These are phyloP conservation scores for Halocynthia roretzi DNA, from an alignment of 23 tunicate genomes.

Conservation along the genomic window DNA sequence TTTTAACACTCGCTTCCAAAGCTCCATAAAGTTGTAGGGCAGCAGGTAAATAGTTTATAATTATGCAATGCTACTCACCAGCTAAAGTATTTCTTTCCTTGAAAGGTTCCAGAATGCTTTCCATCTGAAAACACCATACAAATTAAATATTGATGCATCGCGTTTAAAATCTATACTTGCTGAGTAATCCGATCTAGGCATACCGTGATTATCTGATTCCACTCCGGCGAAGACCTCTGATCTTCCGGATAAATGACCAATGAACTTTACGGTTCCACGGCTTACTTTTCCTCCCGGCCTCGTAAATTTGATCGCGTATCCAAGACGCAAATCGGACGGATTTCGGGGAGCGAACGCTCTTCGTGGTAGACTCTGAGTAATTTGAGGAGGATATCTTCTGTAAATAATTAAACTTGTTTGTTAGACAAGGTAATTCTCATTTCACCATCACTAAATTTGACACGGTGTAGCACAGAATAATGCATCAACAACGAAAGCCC, in stretches of 20 bases:
- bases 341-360: conserved; percentile 93
- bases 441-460: too few relatives aligned
- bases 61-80: conserved; percentile 47
- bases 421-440: neutral
- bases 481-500: too few relatives aligned
- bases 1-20: neutral
- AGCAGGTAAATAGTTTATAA: too few relatives aligned
- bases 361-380: conserved; percentile 66
- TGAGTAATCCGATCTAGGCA: neutral
- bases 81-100: conserved; percentile 86
- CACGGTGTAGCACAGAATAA: too few relatives aligned
- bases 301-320: conserved; percentile 90
- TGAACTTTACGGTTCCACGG: conserved; percentile 80
- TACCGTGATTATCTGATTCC: conserved; percentile 76
- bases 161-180: too few relatives aligned
- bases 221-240: conserved; percentile 84
- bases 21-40: neutral
- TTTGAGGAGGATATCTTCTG: conserved; percentile 75
- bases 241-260: conserved; percentile 90
- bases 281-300: conserved; percentile 89
- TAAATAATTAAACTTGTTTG: neutral
- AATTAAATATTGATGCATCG: neutral
- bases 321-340: conserved; percentile 82
- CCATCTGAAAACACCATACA: conserved; percentile 51
- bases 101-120: conserved; percentile 83